Conservation (phyloP, 2,888 invertebrate species). For the Acheta domesticus region DNA sequence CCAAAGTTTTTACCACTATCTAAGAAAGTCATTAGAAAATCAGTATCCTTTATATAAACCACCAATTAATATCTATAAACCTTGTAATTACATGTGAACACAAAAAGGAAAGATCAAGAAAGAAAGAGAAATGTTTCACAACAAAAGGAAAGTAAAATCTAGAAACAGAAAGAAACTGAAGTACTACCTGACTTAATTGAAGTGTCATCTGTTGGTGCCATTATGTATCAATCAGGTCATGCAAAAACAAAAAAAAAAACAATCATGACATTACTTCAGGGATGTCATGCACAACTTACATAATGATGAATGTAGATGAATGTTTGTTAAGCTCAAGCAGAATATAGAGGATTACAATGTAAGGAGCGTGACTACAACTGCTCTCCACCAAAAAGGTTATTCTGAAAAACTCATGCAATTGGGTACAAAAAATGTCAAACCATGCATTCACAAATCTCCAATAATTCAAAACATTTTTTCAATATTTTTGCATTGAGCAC, state of each 20-base stretch:
- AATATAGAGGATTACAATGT: too few relatives aligned
- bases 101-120: background rate
- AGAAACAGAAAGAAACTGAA: constrained; percentile 21
- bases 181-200: constrained; percentile 29
- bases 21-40: too few relatives aligned
- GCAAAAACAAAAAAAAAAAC: constrained; percentile 31
- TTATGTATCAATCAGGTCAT: constrained; percentile 30
- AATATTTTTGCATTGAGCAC: too few relatives aligned
- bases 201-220: constrained; percentile 28
- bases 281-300: constrained; percentile 18
- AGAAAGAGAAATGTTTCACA: background rate
- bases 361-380: too few relatives aligned
- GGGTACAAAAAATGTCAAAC: too few relatives aligned
- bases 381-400: too few relatives aligned
- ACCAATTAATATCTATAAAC: too few relatives aligned
- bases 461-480: too few relatives aligned
- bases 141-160: background rate
- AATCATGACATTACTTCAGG: constrained; percentile 24
- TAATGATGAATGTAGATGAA: background rate
- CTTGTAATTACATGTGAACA: background rate
- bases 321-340: background rate
- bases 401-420: too few relatives aligned
- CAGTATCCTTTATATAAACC: too few relatives aligned
- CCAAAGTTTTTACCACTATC: too few relatives aligned
- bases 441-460: too few relatives aligned